Conservation (phyloP, 2,888 invertebrate genomes). For the Synanthedon myopaeformis region DNA sequence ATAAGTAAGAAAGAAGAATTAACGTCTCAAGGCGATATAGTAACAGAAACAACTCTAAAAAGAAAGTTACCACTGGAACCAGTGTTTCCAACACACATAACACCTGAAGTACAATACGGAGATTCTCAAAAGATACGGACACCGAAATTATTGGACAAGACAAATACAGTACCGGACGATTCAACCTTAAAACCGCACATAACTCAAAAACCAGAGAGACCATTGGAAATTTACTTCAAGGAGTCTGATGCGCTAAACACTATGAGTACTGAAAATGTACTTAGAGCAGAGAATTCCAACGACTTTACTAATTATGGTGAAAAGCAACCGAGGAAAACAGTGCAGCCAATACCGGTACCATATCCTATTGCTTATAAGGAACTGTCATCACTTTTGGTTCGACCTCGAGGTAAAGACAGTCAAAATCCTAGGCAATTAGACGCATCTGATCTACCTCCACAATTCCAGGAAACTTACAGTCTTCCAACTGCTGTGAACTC, state of each 20-base stretch:
- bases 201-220: slow-evolving; percentile 58
- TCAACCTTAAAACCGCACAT: slow-evolving; percentile 57
- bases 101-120: slow-evolving; percentile 65
- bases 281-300: slow-evolving; percentile 38
- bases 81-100: slow-evolving; percentile 51
- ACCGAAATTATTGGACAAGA: slow-evolving; percentile 34
- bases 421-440: slow-evolving; percentile 10
- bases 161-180: slow-evolving; percentile 25
- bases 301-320: slow-evolving; percentile 33
- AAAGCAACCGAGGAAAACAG: slow-evolving; percentile 23
- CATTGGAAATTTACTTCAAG: slow-evolving; percentile 50
- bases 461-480: slow-evolving; percentile 28
- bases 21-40: slow-evolving; percentile 21
- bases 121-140: slow-evolving; percentile 43
- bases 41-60: slow-evolving; percentile 21
- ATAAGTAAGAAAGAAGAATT: slow-evolving; percentile 29
- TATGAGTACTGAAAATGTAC: slow-evolving; percentile 22
- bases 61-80: slow-evolving; percentile 42
- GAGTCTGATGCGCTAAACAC: slow-evolving; percentile 29
- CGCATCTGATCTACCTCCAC: slow-evolving; percentile 19
- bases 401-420: not conserved
- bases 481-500: slow-evolving; percentile 15
- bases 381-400: slow-evolving; percentile 4
- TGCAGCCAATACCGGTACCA: slow-evolving; percentile 16
- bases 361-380: slow-evolving; percentile 19